phyloP scores from a whole-genome alignment of 2,797 vertebrate genomes.

The Chaetophractus vellerosus region DNA sequence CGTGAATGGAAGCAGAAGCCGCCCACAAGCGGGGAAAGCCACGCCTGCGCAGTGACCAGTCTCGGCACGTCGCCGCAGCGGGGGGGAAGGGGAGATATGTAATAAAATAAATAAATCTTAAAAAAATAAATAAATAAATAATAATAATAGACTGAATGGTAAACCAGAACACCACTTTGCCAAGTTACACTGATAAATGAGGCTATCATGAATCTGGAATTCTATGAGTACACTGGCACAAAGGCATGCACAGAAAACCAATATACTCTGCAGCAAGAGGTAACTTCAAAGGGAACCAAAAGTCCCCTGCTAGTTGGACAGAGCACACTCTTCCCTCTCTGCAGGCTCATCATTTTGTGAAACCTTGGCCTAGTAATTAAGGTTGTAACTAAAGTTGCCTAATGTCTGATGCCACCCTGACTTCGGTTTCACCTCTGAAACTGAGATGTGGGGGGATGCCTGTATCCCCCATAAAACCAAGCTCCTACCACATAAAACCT shows the following conservation, averaged over 20 bases:
- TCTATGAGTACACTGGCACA: neutral
- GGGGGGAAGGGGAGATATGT: too few species aligned
- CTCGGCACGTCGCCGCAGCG: too few species aligned
- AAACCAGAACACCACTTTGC: neutral
- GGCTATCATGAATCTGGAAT: neutral
- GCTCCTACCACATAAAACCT: neutral
- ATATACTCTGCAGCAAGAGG: neutral
- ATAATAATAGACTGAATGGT: too few species aligned
- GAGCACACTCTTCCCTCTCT: neutral
- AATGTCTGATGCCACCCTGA: neutral
- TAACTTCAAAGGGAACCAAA: constrained; percentile 12
- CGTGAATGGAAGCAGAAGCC: too few species aligned
- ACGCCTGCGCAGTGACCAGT: too few species aligned
- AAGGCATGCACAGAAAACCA: constrained; percentile 23
- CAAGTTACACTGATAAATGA: neutral
- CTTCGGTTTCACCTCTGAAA: neutral
- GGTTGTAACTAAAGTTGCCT: neutral
- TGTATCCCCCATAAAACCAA: neutral
- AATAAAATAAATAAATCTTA: too few species aligned
- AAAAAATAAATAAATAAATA: too few species aligned
- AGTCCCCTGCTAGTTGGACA: neutral
- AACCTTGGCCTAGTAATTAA: too few species aligned
- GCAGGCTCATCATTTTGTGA: neutral
- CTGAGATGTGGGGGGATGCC: too few species aligned
- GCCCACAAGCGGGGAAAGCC: too few species aligned